Base-by-base conservation (phyloP, 2,888 invertebrate genomes). In the Oithona nana region DNA sequence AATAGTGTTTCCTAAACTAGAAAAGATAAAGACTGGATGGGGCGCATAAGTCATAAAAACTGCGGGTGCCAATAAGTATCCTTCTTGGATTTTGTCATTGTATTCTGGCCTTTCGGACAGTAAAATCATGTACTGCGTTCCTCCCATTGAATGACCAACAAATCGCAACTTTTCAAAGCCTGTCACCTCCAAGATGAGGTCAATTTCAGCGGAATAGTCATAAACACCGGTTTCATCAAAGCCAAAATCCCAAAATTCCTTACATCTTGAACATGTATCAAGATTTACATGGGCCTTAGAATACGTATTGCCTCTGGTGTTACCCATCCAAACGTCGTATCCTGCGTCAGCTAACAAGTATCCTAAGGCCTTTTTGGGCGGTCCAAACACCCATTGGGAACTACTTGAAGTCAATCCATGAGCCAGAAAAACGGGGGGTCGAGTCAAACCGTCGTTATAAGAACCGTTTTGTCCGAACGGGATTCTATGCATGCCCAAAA, bases 321-420 rank as follows among this genome's bases (percentile, higher is more conserved):
- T 59, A 20, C 48, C 59, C 8, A 59, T 22, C 59, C 59, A 59
- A 59, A 59, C 59, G 20, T 59, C 59, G 26, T 59, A 59, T 24
- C 59, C 59, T 6, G 59, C 59, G 16, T 59, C 59, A 3, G 59
- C 59, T 24, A 59, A 16, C 13, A 30, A 48, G 24, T 26, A 59
- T 2, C 48, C 59, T 22, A 59, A 16, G 13, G 54, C 20, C 26
- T 54, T 54, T 11, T 54, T 26, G 22, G 54, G 54, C 1, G 54
- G 54, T 24, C 54, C 54, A 54, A 26, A 4, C 26, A 26, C 26
- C 24, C 22, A 54, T 54, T 26, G 22, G 20, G 54, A 20, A 26
- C 24, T 24, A 11, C 54, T 54, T 16, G 24, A 20, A 54, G 26
- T 16, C 22, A 54, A 26, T 11, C 54, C 54, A 54, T 54, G 54